A percentile compares a stretch with the other conserved stretches of the same genome.
phyloP scores from a whole-genome alignment of 2,888 invertebrate species.

The Harpalus rubripes region DNA sequence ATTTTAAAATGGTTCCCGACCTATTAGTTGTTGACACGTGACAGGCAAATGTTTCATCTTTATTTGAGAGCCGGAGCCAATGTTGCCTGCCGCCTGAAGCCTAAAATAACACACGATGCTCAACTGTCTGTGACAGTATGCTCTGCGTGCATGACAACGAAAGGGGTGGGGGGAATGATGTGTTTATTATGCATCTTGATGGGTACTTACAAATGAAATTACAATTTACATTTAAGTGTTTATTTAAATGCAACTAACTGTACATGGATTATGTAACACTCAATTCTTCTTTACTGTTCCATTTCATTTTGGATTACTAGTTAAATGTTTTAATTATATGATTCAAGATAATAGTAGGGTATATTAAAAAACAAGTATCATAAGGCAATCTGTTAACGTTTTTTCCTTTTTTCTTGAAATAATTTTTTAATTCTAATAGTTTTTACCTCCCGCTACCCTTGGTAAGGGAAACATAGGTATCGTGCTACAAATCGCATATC shows the following conservation, averaged over 20 bases:
- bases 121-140: conserved; percentile 45
- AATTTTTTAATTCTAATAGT: too few relatives aligned
- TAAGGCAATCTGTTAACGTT: too few relatives aligned
- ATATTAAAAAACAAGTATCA: too few relatives aligned
- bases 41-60: conserved; percentile 57
- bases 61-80: conserved; percentile 41
- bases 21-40: conserved; percentile 46
- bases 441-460: too few relatives aligned
- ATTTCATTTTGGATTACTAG: conserved; percentile 14
- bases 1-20: conserved; percentile 50
- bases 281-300: conserved; percentile 30
- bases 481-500: too few relatives aligned
- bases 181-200: conserved; percentile 49
- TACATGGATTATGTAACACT: conserved; percentile 25
- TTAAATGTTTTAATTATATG: conserved; percentile 1
- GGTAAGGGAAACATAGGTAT: too few relatives aligned
- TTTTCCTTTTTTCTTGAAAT: too few relatives aligned
- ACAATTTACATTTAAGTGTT: conserved; percentile 49
- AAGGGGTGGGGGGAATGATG: conserved; percentile 11
- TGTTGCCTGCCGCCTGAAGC: conserved; percentile 41
- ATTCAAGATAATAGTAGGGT: background rate
- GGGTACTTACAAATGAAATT: conserved; percentile 43
- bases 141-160: conserved; percentile 27
- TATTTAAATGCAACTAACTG: conserved; percentile 50
- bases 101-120: conserved; percentile 55